Base-by-base conservation (phyloP, 2,888 invertebrate species). In the Drosophila kuntzei region DNA sequence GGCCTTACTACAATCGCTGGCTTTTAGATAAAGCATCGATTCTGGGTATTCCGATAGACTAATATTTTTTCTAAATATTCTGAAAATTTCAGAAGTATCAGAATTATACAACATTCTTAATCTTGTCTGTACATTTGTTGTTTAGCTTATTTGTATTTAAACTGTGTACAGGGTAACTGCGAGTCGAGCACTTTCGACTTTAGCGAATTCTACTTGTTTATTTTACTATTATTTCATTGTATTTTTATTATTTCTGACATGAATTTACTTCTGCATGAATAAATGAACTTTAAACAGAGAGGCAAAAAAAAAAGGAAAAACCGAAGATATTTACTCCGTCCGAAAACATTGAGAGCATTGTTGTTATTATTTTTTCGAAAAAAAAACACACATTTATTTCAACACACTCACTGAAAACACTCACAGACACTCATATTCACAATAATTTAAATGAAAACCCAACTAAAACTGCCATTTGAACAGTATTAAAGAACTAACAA, bases 401-500 rank as follows among this genome's bases (percentile, higher is more conserved):
- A 9, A n/a, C 4, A 39, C 18, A 53, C 51, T 25, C 12, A 29
- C 18, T 1, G 1, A 27, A 36, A n/a, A 51, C 51, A 51, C 36
- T 5, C 16, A 18, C 44, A 41, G 5, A 54, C 32, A 54, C 18
- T 12, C 53, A 36, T 18, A 72, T 16, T 55, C 37, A 58, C 44
- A 64, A 12, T 16, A 4, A 59, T 46, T 66, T 49, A 20, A 66
- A 62, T 66, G 67, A 18, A 18, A 73, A 61, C 54, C 62, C 58
- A 47, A 67, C 66, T 47, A 58, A 53, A 51, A 67, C 47, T 59
- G 54, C 58, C 62, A 64, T 55, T 34, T 67, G 32, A 80, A 81
- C 85, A 81, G 88, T 87, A 81, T 81, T 81, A 81, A 70, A 55
- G 12, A 76, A 76, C 53, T 63, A 76, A 80, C 68, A 14, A 58